These are phyloP conservation scores for Pteruthius melanotis DNA, from an alignment of 2,113 vertebrate species.

Conservation along the genomic window DNA sequence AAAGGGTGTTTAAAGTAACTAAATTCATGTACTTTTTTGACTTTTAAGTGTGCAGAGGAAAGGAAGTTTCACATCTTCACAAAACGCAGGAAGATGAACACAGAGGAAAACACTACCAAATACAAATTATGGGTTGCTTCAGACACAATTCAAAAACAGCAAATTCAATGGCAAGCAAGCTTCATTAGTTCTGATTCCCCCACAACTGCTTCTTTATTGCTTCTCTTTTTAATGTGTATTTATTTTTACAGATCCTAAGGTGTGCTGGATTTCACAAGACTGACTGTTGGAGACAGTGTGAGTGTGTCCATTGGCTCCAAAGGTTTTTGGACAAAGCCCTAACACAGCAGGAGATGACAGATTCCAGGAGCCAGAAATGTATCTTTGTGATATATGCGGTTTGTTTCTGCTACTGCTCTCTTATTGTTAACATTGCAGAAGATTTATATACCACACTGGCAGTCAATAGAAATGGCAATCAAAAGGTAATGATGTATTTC, in stretches of 20 bases:
- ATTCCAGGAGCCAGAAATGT: not conserved
- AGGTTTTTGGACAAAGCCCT: not conserved
- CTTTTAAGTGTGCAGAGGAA: not conserved
- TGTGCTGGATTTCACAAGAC: not conserved
- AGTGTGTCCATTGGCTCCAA: not conserved
- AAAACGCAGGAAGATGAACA: not conserved
- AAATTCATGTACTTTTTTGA: not conserved
- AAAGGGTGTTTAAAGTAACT: not conserved
- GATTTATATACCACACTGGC: not conserved
- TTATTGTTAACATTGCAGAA: not conserved
- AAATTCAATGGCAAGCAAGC: not conserved
- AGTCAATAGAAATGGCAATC: not conserved
- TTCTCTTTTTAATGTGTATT: not conserved
- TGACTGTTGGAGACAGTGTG: not conserved
- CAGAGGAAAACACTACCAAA: not conserved
- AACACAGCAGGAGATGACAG: not conserved
- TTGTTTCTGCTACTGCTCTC: not conserved
- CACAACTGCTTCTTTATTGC: not conserved
- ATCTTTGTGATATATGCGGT: not conserved
- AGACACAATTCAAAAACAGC: not conserved
- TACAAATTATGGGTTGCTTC: not conserved
- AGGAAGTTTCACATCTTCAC: not conserved
- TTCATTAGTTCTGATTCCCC: not conserved
- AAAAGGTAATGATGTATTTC: conserved; percentile 27
- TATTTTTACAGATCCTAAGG: not conserved